Evolutionary conservation across 35 echinoderm and acorn worm species (phyloP), one percentile per base, ranked within the genome.

Genomic region (Heliocidaris tuberculata): DNA sequence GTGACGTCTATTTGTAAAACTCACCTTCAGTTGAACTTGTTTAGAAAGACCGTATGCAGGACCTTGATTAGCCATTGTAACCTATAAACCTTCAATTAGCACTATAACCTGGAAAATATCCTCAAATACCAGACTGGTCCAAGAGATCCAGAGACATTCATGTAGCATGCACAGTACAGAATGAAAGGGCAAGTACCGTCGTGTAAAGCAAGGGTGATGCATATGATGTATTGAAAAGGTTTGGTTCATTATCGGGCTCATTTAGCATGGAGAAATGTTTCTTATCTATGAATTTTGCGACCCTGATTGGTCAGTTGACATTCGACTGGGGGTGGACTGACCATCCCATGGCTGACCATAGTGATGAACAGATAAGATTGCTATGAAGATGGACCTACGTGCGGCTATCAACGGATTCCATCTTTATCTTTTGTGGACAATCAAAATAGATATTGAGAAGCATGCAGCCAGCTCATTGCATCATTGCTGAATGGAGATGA

Each of bases 391-490:
- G 65, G 24, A 42, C 3, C 35, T 42, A 42, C 3, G 3, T 42
- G 35, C 21, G 27, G 21, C 65, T 78, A 78, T 78, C 7, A 78
- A 5, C 65, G 27, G 17, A 78, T 78, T 78, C 65, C 21, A 78
- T 78, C 65, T 78, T 78, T 78, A 78, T 78, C 65, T 78, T 78
- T 78, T 78, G 65, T 78, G 19, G 65, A 78, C 65, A 27, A 70
- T 70, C 60, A 70, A 8, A 78, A 78, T 78, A 78, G 0, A 19
- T 78, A 78, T 78, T 7, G 17, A 78, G 35, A 27, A 78, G 65
- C 65, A 78, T 27, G 27, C 21, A n/a, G 0, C 35, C 35, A 42
- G 61, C 24, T 71, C 3, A 78, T 56, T 24, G 65, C 21, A 78
- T 19, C 7, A 24, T 78, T 78, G 17, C n/a, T n/a, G 52, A 5